Evolutionary conservation across 2,113 vertebrate species (phyloP).

Genomic region (Micromys minutus): DNA sequence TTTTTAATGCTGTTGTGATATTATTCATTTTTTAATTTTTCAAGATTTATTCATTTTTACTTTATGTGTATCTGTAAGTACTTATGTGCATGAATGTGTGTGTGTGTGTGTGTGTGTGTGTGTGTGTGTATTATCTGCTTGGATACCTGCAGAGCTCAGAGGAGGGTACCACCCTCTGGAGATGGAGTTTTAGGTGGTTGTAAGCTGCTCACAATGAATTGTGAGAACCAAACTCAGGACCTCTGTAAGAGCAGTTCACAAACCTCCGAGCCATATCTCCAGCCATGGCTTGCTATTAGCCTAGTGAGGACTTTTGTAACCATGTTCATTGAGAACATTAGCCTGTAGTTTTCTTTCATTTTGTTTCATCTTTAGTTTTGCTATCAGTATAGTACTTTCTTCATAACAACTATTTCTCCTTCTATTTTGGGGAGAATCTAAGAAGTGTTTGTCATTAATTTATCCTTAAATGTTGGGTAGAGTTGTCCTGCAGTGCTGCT

Average conservation of each 20-base stretch:
- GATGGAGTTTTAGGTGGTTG: not conserved
- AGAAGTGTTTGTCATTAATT: not conserved
- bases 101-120: not conserved
- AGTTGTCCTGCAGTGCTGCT: not conserved
- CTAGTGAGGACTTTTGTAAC: not conserved
- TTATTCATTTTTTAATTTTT: not conserved
- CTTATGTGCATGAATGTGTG: not conserved
- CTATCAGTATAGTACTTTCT: not conserved
- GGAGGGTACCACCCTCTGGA: not conserved
- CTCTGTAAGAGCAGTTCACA: not conserved
- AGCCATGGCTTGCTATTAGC: too few relatives aligned
- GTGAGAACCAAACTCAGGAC: not conserved
- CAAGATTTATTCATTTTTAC: not conserved
- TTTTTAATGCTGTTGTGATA: not conserved
- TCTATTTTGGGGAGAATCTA: not conserved
- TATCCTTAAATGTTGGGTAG: not conserved
- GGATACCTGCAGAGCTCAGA: not conserved
- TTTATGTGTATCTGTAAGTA: not conserved
- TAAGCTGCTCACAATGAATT: not conserved
- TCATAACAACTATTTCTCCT: not conserved
- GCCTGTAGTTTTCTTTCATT: not conserved
- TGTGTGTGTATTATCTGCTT: not conserved
- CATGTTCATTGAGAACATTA: not conserved
- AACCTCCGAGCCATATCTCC: not conserved
- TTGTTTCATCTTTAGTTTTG: not conserved